Conservation (phyloP, 2,797 vertebrate species). For the Malurus splendens region DNA sequence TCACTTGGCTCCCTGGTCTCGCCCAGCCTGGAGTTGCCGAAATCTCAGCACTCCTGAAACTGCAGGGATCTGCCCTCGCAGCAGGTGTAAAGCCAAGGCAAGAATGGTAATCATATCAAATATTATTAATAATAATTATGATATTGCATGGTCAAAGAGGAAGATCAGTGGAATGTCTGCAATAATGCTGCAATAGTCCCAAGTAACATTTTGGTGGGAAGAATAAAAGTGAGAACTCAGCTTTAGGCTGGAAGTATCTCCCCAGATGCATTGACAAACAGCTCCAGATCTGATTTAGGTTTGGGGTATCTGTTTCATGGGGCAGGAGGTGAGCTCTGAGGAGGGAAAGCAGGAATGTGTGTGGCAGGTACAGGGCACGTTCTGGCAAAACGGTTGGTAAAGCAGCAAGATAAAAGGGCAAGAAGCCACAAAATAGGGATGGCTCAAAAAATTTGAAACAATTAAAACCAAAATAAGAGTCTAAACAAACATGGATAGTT, state of each 20-base stretch:
- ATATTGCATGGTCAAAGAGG: background rate
- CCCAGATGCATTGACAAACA: background rate
- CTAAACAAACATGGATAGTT: background rate
- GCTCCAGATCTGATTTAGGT: background rate
- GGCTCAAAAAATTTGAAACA: background rate
- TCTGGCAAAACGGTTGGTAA: background rate
- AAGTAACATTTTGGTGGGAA: background rate
- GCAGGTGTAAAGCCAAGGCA: background rate
- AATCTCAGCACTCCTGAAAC: background rate
- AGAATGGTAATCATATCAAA: background rate
- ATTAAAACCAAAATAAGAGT: background rate
- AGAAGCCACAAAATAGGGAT: background rate
- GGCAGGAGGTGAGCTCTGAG: background rate
- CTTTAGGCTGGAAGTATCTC: background rate
- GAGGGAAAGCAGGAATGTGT: background rate
- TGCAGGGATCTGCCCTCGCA: background rate
- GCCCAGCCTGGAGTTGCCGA: background rate
- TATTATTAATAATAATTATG: background rate
- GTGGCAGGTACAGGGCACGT: fast-evolving
- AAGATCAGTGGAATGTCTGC: background rate
- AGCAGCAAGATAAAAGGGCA: background rate
- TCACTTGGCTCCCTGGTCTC: background rate
- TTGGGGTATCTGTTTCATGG: fast-evolving
- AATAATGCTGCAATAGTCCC: background rate
- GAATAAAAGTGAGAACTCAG: background rate